Base-by-base conservation (phyloP, 2,888 invertebrate genomes). In the Lasioglossum oenotherae region DNA sequence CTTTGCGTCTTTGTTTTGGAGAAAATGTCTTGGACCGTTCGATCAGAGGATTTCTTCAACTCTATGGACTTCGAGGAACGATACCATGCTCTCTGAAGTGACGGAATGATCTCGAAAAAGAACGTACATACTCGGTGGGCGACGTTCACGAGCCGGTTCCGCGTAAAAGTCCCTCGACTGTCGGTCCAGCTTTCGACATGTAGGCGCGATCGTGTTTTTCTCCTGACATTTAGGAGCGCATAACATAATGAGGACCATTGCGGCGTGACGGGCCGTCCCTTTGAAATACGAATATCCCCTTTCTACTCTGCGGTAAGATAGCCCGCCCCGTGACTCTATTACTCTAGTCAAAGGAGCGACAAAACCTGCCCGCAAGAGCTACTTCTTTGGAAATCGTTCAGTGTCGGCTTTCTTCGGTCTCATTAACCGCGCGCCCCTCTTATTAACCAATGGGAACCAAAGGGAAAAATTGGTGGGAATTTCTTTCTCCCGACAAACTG, bases 251-350 rank as follows among this genome's bases (percentile, higher is more conserved):
- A 92, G 91, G 86, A 90, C 82, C 82, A 88, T 82, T 75, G 90
- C 92, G 91, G 92, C 91, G 89, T 86, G 86, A 89, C 90, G 87
- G 87, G 74, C 84, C 87, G 91, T 86, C 87, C 90, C 92, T 94
- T 94, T 93, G 94, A 94, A 94, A 94, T 92, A 86, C 80, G 93
- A 94, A 92, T 89, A 91, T 87, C 86, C 89, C 90, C 87, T 91
- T 88, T 82, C 82, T 82, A 80, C 82, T 84, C 82, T 80, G 81
- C 81, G 85, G 88, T 81, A 79, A 87, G 88, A 88, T 87, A 89
- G 93, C 85, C 91, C 91, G 91, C 92, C 91, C 92, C 88, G 87
- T 89, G 91, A 91, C 92, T 90, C 91, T 90, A 92, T 92, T 90
- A 92, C 91, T 86, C 87, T 90, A 88, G 88, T 88, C 85, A 87